These are phyloP conservation scores for Cactoblastis cactorum DNA, from an alignment of 2,888 invertebrate genomes.

Conservation along the genomic window DNA sequence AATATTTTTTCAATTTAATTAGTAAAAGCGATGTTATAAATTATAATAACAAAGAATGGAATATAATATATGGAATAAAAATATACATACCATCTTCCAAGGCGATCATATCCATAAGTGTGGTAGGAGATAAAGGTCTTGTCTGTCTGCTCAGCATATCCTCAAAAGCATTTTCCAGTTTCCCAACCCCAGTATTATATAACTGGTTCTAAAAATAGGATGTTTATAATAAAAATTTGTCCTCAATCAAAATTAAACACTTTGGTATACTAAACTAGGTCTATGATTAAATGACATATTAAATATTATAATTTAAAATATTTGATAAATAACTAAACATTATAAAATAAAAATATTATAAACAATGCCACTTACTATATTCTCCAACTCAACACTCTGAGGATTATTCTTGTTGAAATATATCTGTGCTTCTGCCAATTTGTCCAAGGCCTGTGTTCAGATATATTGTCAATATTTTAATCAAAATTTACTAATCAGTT, in stretches of 20 bases:
- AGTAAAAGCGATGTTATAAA: too few relatives aligned
- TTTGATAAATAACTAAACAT: neutral
- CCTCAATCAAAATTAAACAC: too few relatives aligned
- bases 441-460: slow-evolving; percentile 87
- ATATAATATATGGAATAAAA: too few relatives aligned
- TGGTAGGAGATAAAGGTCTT: slow-evolving; percentile 90
- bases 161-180: slow-evolving; percentile 92
- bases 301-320: too few relatives aligned
- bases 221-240: too few relatives aligned
- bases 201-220: slow-evolving; percentile 82
- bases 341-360: neutral
- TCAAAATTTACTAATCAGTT: slow-evolving; percentile 48
- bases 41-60: too few relatives aligned
- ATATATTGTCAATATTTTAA: slow-evolving; percentile 6
- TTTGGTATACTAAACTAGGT: too few relatives aligned
- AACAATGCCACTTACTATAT: slow-evolving; percentile 84
- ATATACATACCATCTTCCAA: slow-evolving; percentile 86
- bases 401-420: slow-evolving; percentile 96
- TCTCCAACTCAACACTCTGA: slow-evolving; percentile 95
- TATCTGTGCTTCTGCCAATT: slow-evolving; percentile 90
- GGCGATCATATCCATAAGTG: slow-evolving; percentile 92
- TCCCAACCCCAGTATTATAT: slow-evolving; percentile 90
- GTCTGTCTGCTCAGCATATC: slow-evolving; percentile 92
- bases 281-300: too few relatives aligned
- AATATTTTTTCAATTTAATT: too few relatives aligned